phyloP scores from a whole-genome alignment of 2,888 invertebrate genomes.

The Pollenia amentaria region DNA sequence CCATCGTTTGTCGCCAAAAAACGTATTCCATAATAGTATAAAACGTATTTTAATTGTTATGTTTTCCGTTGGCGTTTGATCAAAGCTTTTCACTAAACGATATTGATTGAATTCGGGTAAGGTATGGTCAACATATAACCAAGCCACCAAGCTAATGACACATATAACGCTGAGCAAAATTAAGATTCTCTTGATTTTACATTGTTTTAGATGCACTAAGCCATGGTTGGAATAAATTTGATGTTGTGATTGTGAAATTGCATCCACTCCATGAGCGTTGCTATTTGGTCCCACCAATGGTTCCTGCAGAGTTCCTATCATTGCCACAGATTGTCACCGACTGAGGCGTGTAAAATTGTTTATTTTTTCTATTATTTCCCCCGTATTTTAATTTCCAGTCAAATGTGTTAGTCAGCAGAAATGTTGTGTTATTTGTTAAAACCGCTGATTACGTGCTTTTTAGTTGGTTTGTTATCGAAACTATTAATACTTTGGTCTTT shows the following conservation, averaged over 20 bases:
- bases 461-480: constrained; percentile 48
- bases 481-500: constrained; percentile 25
- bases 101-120: constrained; percentile 81
- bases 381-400: not conserved
- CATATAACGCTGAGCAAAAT: constrained; percentile 39
- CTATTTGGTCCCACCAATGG: constrained; percentile 50
- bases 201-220: constrained; percentile 40
- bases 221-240: not conserved
- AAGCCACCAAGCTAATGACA: constrained; percentile 85
- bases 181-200: constrained; percentile 48
- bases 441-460: constrained; percentile 14
- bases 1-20: constrained; percentile 81
- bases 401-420: not conserved
- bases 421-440: not conserved
- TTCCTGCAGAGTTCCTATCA: constrained; percentile 57
- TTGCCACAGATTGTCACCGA: constrained; percentile 43
- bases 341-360: constrained; percentile 27
- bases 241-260: constrained; percentile 16
- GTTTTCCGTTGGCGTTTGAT: not conserved
- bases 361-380: not conserved
- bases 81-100: constrained; percentile 75
- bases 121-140: constrained; percentile 75
- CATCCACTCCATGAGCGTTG: not conserved
- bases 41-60: constrained; percentile 71
- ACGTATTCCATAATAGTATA: constrained; percentile 82